Evolutionary conservation across 2,113 vertebrate genomes (phyloP).

Genomic region (Microtus oregoni): DNA sequence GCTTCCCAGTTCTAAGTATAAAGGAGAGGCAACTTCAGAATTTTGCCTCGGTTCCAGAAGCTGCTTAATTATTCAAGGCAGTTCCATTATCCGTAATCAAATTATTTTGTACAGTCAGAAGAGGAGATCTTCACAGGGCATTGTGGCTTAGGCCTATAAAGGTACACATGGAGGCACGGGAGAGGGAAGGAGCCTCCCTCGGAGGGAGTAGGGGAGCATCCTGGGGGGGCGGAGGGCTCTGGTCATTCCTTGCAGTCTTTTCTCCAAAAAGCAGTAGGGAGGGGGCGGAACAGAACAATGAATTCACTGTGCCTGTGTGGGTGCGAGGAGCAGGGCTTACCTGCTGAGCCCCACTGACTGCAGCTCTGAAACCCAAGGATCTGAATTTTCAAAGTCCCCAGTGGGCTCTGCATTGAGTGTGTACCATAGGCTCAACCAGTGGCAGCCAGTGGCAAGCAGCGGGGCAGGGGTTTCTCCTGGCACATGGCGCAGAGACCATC

Average conservation of each 20-base stretch:
- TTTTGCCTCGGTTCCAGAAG: background rate
- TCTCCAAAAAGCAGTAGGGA: background rate
- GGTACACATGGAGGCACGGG: background rate
- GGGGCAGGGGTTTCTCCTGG: rapidly evolving
- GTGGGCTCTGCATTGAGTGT: rapidly evolving
- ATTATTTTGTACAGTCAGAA: background rate
- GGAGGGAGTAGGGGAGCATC: too few relatives aligned
- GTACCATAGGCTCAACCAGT: rapidly evolving
- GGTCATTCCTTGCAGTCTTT: background rate
- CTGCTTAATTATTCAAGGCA: background rate
- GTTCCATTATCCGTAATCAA: background rate
- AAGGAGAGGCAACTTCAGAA: too few relatives aligned
- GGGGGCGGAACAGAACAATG: rapidly evolving
- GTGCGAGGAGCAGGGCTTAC: background rate
- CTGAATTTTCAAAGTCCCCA: background rate
- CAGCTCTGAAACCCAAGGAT: background rate
- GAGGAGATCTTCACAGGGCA: background rate
- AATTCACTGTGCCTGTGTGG: background rate
- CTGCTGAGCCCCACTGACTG: background rate
- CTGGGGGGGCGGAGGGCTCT: too few relatives aligned
- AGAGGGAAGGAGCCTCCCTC: background rate
- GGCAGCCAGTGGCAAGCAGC: background rate
- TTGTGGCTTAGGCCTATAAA: too few relatives aligned
- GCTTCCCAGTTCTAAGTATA: background rate
- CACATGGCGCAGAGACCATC: background rate